These are phyloP conservation scores for Phalera bucephala DNA, from an alignment of 2,888 invertebrate genomes.

Conservation along the genomic window DNA sequence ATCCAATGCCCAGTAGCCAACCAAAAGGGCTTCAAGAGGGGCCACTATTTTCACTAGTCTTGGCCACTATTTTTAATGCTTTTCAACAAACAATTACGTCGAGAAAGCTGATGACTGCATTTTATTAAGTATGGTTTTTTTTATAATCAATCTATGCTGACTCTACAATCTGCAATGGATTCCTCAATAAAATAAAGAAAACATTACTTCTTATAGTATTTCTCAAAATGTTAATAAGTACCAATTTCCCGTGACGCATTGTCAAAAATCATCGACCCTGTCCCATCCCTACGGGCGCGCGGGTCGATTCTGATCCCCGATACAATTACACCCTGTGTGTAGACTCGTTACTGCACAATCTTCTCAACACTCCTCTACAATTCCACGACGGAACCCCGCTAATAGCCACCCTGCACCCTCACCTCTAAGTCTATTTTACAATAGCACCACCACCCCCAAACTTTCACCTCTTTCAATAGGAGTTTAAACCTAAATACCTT, in stretches of 20 bases:
- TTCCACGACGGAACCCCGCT: slow-evolving; percentile 17
- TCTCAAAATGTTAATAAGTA: slow-evolving; percentile 30
- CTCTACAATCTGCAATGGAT: too few species aligned
- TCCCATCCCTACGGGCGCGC: slow-evolving; percentile 48
- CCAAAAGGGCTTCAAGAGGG: too few species aligned
- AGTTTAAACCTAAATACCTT: slow-evolving; percentile 82
- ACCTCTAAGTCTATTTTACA: slow-evolving; percentile 42
- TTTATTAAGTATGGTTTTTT: too few species aligned
- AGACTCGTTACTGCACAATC: slow-evolving; percentile 78
- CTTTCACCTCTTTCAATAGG: slow-evolving; percentile 82
- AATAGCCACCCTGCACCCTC: slow-evolving; percentile 43
- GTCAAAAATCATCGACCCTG: slow-evolving; percentile 36
- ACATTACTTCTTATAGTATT: too few species aligned
- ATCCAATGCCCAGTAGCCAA: too few species aligned
- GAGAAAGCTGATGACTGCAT: too few species aligned
- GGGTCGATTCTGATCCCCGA: slow-evolving; percentile 76
- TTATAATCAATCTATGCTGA: too few species aligned
- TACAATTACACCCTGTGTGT: slow-evolving; percentile 79
- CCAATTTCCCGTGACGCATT: slow-evolving; percentile 35
- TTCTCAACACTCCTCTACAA: slow-evolving; percentile 63
- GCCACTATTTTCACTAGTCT: too few species aligned
- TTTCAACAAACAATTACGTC: background rate
- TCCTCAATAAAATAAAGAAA: too few species aligned
- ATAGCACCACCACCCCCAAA: slow-evolving; percentile 49
- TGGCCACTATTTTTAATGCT: slow-evolving; percentile 7